Base-by-base conservation (phyloP, 2,888 invertebrate genomes). In the Pyrochroa serraticornis region DNA sequence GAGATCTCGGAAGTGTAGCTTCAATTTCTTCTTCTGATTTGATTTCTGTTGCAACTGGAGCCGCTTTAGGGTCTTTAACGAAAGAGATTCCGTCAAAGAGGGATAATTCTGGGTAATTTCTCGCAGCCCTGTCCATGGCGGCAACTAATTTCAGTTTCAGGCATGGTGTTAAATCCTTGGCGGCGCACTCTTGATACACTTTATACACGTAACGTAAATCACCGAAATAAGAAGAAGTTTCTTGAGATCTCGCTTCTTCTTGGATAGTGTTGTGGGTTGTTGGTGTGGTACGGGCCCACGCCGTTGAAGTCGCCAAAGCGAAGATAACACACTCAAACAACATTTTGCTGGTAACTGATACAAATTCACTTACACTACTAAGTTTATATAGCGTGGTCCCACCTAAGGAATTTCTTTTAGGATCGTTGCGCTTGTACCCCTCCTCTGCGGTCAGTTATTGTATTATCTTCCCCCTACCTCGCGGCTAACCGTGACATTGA, bases 131-230 rank as follows among this genome's bases (percentile, higher is more conserved):
- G 69, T 91, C 91, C 77, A 93, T 80, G 1, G 90, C 88, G 13
- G 89, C 85, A n/a, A 92, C 83, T 46, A 93, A 78, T 75, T 92
- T 92, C 58, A 91, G 79, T 77, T 93, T 93, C 47, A 93, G 81
- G 68, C 93, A 93, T 58, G 89, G 85, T 2, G 87, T 82, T 31
- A 90, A 76, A 64, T 88, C 89, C 60, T 84, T 81, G 48, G 86
- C 85, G 58, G 88, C 83, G 81, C 93, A 93, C 71, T 92, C 91
- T 77, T 89, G 90, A 79, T 92, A 93, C 63, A 91, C 85, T 75
- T 90, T 90, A 72, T 90, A 91, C 64, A 90, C 85, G 71, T 87
- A 84, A 68, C 87, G 85, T 5, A 92, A 79, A 70, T 91, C 91
- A 63, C 87, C 86, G 63, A 89, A 79, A 63, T 84, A 77, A 9